Conservation (phyloP, 1,140 invertebrate species). For the Drosophila sechellia region DNA sequence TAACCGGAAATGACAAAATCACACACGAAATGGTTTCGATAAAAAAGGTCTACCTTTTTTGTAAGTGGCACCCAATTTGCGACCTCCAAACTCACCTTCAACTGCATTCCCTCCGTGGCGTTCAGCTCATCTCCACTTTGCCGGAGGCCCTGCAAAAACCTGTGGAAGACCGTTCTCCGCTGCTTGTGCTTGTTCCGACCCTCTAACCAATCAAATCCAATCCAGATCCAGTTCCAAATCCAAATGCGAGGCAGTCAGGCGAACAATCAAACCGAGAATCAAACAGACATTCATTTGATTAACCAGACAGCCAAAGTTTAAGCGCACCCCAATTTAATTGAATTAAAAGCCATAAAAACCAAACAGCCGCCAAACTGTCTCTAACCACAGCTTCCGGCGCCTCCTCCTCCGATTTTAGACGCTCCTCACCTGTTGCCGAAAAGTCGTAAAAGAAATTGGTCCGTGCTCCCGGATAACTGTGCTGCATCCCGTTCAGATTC, state of each 20-base stretch:
- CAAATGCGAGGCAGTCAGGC: constrained; percentile 19
- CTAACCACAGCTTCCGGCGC: constrained; percentile 27
- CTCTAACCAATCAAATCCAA: constrained; percentile 55
- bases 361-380: constrained; percentile 63
- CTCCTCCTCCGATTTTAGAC: neutral
- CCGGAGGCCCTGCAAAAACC: constrained; percentile 76
- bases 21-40: constrained; percentile 9
- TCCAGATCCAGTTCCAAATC: neutral
- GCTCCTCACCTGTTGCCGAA: constrained; percentile 79
- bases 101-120: constrained; percentile 81
- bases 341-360: constrained; percentile 81
- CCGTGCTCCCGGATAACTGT: constrained; percentile 80
- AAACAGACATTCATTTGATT: constrained; percentile 50
- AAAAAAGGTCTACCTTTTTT: constrained; percentile 10
- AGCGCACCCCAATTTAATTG: constrained; percentile 72
- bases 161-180: constrained; percentile 77
- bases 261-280: constrained; percentile 64
- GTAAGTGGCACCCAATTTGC: constrained; percentile 15
- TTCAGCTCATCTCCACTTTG: constrained; percentile 79
- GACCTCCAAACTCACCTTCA: constrained; percentile 71
- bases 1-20: constrained; percentile 35
- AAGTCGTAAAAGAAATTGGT: constrained; percentile 84
- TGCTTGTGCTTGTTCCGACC: constrained; percentile 82
- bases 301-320: constrained; percentile 34
- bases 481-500: constrained; percentile 83